Base-by-base conservation (phyloP, 1,140 invertebrate species). In the Drosophila kanapiae region DNA sequence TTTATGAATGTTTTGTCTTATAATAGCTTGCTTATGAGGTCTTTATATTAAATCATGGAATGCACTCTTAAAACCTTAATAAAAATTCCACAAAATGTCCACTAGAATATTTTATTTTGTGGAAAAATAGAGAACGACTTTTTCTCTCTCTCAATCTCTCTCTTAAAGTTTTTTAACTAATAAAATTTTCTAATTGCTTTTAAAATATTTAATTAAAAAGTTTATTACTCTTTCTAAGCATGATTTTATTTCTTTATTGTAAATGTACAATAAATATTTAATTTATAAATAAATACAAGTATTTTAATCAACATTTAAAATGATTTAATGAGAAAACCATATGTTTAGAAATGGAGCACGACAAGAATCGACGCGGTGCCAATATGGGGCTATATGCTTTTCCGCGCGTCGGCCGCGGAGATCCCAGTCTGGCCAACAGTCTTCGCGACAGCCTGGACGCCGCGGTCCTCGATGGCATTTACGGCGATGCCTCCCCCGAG, bases 301-400 rank as follows among this genome's bases (percentile, higher is more conserved):
- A 14, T n/a, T 48, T 29, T 6, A 14, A 38, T 9, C 0, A 18
- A 18, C 8, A n/a, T 59, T n/a, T 11, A 4, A 13, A 42, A 16
- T 18, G 4, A n/a, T 9, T 18, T 42, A 23, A n/a, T 38, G 0
- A n/a, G 11, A 23, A 45, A 35, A 35, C 9, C 37, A 23, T 58
- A 11, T 27, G 49, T 58, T 8, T 48, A 92, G 78, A 91, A 37
- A 45, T 81, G 35, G 83, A 91, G 56, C 80, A 93, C 43, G 78
- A 65, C 29, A 93, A 92, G 74, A 83, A 72, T 40, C 80, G 91
- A 2, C 76, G 92, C 16, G 91, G 90, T 40, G 94, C 94, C 2
- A 93, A 94, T 1, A 78, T 94, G 61, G 94, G 94, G 37, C 82
- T 95, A 5, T 94, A 94, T 78, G 94, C 94, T 0, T 94, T 94